phyloP scores from a whole-genome alignment of 2,113 vertebrate genomes.

The Polypterus senegalus region DNA sequence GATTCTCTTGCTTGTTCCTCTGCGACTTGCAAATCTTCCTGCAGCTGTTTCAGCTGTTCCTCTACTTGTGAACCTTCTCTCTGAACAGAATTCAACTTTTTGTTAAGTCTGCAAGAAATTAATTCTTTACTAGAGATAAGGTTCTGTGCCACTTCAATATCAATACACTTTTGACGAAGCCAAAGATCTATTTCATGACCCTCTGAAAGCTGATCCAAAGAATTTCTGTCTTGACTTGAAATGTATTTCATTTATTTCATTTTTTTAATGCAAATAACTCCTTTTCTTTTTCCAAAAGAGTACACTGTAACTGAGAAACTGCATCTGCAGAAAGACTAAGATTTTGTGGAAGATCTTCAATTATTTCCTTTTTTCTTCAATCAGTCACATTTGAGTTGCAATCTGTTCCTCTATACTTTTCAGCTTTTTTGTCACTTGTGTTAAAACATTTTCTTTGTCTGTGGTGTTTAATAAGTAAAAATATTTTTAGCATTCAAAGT shows the following conservation, averaged over 20 bases:
- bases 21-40: constrained; percentile 34
- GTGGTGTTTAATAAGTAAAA: constrained; percentile 36
- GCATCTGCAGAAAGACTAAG: constrained; percentile 21
- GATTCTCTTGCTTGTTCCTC: constrained; percentile 42
- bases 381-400: constrained; percentile 20
- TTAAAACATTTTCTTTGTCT: constrained; percentile 33
- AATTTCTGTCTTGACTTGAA: not conserved
- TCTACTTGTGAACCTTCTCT: constrained; percentile 38
- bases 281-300: constrained; percentile 25
- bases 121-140: constrained; percentile 22
- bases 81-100: constrained; percentile 32
- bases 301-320: constrained; percentile 22
- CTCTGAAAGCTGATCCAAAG: not conserved
- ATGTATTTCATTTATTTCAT: not conserved
- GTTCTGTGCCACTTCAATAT: constrained; percentile 17
- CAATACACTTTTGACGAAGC: not conserved
- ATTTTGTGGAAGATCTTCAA: constrained; percentile 21
- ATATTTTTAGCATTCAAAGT: not conserved
- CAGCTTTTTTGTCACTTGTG: constrained; percentile 27
- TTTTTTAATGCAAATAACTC: constrained; percentile 25
- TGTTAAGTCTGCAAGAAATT: constrained; percentile 40
- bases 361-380: constrained; percentile 21
- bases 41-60: constrained; percentile 34
- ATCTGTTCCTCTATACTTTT: constrained; percentile 22
- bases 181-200: not conserved